phyloP scores from a whole-genome alignment of 30 jellyfish, hydroid and myxozoan species.

The Sanderia malayensis region DNA sequence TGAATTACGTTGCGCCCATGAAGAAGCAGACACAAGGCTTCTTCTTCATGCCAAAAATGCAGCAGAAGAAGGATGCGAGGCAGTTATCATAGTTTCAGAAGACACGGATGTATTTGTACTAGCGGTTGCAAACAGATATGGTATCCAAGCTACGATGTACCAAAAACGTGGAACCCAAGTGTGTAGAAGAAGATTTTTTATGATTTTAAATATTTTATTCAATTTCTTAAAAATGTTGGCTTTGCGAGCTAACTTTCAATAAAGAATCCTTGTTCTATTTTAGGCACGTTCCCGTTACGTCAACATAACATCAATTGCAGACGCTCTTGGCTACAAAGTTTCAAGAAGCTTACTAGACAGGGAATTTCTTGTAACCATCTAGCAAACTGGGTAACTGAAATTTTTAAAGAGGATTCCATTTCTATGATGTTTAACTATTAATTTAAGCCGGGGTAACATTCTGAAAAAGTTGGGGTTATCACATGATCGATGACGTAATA shows the following conservation, averaged over 20 bases:
- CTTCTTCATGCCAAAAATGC: slow-evolving; percentile 42
- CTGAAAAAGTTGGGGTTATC: no score
- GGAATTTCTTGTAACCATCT: no score
- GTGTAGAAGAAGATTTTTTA: background rate
- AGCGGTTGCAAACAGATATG: slow-evolving; percentile 23
- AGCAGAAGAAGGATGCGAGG: slow-evolving; percentile 33
- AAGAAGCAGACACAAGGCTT: slow-evolving; percentile 46
- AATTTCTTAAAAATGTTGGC: no score
- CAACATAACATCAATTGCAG: slow-evolving; percentile 24
- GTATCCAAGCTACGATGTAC: slow-evolving; percentile 18
- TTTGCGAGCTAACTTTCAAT: no score
- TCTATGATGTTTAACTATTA: no score
- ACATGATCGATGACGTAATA: no score
- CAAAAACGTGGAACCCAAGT: slow-evolving; percentile 31
- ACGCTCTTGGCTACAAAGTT: slow-evolving; percentile 9
- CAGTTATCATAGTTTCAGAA: slow-evolving; percentile 16
- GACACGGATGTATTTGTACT: slow-evolving; percentile 20
- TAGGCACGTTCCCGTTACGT: slow-evolving; percentile 27
- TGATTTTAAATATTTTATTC: no score
- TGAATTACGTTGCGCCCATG: slow-evolving; percentile 30
- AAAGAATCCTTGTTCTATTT: no score
- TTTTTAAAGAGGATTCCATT: no score
- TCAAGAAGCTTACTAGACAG: slow-evolving; percentile 11
- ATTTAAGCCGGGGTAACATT: no score
- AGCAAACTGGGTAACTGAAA: no score